Conservation (phyloP, 1,140 invertebrate species). For the Vanessa atalanta region DNA sequence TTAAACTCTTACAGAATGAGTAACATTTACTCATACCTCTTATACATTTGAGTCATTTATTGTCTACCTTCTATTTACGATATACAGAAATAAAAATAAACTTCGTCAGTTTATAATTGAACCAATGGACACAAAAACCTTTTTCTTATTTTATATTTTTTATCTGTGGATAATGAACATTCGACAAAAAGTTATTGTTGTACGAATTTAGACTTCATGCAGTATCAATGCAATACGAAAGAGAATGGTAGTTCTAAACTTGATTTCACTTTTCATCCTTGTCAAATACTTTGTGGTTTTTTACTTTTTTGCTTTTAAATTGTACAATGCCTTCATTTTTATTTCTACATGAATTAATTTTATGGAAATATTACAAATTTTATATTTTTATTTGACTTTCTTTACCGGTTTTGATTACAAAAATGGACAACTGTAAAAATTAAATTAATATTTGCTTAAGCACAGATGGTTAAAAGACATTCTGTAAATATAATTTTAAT, state of each 20-base stretch:
- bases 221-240: conserved; percentile 10
- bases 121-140: background rate
- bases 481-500: no score
- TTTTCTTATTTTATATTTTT: background rate
- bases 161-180: background rate
- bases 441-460: no score
- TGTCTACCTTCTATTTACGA: background rate
- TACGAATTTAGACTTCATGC: conserved; percentile 5
- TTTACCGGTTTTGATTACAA: no score
- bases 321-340: background rate
- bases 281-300: background rate
- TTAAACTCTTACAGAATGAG: no score
- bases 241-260: conserved; percentile 19
- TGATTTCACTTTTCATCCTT: conserved; percentile 21
- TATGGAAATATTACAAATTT: no score
- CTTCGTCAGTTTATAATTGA: background rate
- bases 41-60: background rate
- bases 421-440: no score
- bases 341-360: background rate
- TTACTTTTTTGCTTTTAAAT: background rate
- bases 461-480: no score
- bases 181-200: conserved; percentile 9
- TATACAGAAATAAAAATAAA: background rate
- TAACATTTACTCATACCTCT: background rate
- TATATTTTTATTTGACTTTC: no score